Percentiles rank a stretch among this genome's conserved stretches.
phyloP scores from a whole-genome alignment of 1,140 invertebrate species.

The Alviniconcha marisindica region DNA sequence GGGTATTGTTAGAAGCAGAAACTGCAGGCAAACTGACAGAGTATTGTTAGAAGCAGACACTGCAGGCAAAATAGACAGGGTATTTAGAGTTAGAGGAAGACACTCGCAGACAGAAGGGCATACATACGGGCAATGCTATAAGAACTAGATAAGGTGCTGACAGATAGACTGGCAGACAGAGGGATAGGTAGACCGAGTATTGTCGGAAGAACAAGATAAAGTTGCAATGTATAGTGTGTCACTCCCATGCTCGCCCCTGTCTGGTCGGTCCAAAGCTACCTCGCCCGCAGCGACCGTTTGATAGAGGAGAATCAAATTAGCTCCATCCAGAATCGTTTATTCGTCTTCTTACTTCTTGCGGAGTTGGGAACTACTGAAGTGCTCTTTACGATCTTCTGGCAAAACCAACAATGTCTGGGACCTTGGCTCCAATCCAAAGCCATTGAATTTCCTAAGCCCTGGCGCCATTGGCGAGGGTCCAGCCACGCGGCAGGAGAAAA shows the following conservation, averaged over 20 bases:
- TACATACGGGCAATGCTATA: too few species aligned
- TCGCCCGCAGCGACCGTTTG: conserved; percentile 28
- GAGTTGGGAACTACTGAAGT: conserved; percentile 30
- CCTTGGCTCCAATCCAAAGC: conserved; percentile 32
- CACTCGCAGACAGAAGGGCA: too few species aligned
- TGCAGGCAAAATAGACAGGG: too few species aligned
- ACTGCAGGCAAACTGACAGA: too few species aligned
- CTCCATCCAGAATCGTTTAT: conserved; percentile 38
- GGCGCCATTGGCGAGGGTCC: conserved; percentile 35
- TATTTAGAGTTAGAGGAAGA: too few species aligned
- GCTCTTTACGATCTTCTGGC: conserved; percentile 28
- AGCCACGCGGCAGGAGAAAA: conserved; percentile 14
- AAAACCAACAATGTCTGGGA: conserved; percentile 43
- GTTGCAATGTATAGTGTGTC: not conserved
- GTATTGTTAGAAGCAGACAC: too few species aligned
- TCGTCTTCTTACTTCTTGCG: conserved; percentile 28
- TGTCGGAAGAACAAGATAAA: too few species aligned
- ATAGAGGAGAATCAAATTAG: conserved; percentile 29
- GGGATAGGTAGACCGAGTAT: too few species aligned
- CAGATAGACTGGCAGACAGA: too few species aligned
- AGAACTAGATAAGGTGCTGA: too few species aligned
- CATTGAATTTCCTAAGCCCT: conserved; percentile 37
- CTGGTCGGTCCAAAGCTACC: conserved; percentile 1
- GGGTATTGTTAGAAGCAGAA: too few species aligned
- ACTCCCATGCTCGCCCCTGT: not conserved